These are phyloP conservation scores for Micromys minutus DNA, from an alignment of 2,113 vertebrate species.

Conservation along the genomic window DNA sequence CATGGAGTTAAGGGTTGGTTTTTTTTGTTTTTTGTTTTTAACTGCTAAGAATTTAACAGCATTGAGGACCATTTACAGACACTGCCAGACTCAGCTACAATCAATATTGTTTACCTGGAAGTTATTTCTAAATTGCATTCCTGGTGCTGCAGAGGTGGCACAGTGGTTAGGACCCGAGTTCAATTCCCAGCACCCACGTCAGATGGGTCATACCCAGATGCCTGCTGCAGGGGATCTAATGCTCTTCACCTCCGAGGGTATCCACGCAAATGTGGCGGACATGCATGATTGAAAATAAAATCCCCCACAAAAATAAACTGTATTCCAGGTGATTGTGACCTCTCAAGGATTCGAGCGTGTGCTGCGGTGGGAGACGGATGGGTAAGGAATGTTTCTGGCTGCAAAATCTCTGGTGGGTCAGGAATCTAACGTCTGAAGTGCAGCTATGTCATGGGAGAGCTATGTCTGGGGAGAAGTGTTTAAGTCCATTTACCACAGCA, in stretches of 20 bases:
- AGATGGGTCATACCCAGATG: neutral
- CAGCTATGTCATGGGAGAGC: rapidly evolving
- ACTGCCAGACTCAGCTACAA: rapidly evolving
- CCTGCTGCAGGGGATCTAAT: too few species aligned
- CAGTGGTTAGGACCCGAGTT: neutral
- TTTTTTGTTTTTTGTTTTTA: too few species aligned
- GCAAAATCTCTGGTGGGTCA: neutral
- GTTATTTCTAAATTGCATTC: neutral
- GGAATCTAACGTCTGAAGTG: neutral
- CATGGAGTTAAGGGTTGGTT: rapidly evolving
- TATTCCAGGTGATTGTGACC: neutral
- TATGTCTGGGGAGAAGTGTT: too few species aligned
- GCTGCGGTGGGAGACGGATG: neutral
- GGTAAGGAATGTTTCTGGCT: neutral
- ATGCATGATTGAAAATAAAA: neutral
- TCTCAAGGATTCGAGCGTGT: rapidly evolving
- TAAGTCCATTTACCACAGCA: rapidly evolving
- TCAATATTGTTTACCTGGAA: neutral
- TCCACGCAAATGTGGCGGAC: neutral
- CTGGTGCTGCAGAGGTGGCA: neutral
- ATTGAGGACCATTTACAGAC: neutral
- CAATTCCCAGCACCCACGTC: neutral
- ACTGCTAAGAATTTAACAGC: rapidly evolving
- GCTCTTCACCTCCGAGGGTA: neutral
- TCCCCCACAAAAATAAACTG: neutral